Evolutionary conservation across 1,140 invertebrate genomes (phyloP).

Genomic region (Meteorus sp.): DNA sequence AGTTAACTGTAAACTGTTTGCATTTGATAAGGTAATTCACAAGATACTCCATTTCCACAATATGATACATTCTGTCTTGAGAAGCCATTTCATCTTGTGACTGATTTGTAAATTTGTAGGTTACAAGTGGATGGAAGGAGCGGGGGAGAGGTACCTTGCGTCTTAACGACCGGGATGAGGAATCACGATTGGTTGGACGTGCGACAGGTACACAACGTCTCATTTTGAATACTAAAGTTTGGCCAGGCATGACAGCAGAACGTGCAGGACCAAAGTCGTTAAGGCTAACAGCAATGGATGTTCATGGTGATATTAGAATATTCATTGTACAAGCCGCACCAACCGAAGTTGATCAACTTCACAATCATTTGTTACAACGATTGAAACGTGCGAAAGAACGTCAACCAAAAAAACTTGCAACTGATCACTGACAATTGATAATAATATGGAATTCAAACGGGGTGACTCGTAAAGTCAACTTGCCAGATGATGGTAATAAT

Average conservation of each 20-base stretch:
- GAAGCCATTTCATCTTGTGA: too few relatives aligned
- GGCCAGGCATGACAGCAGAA: conserved; percentile 90
- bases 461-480: conserved; percentile 1
- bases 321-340: conserved; percentile 80
- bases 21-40: conserved; percentile 70
- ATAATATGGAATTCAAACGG: conserved; percentile 17
- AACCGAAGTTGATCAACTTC: conserved; percentile 76
- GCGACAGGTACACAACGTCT: conserved; percentile 85
- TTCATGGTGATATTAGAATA: conserved; percentile 79
- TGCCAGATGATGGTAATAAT: not conserved
- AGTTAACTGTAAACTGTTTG: conserved; percentile 88
- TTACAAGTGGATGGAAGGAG: conserved; percentile 80
- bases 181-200: conserved; percentile 81
- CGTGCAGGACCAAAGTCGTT: conserved; percentile 84
- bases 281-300: conserved; percentile 85
- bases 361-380: conserved; percentile 70
- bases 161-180: conserved; percentile 78
- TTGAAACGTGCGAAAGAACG: conserved; percentile 59
- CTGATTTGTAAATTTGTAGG: too few relatives aligned
- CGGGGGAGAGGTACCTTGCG: conserved; percentile 84
- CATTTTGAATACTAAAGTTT: conserved; percentile 92
- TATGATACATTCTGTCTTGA: conserved; percentile 1
- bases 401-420: conserved; percentile 49
- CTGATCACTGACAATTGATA: conserved; percentile 49
- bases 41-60: not conserved